Evolutionary conservation across 2,888 invertebrate genomes (phyloP), one percentile per base, ranked within the genome.

Genomic region (Labia minor): DNA sequence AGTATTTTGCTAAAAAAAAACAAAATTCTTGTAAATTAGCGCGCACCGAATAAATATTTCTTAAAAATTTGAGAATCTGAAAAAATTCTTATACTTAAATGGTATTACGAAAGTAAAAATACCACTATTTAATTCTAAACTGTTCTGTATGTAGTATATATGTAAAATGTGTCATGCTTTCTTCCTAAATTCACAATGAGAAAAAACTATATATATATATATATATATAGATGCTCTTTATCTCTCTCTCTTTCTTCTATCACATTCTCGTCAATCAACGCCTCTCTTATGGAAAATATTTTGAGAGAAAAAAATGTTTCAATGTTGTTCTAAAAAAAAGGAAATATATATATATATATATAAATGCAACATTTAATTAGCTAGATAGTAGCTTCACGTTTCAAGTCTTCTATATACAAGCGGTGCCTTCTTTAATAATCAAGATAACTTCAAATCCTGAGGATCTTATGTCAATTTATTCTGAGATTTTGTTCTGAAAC

Each of bases 361-460:
- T 10, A 49, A 49, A 49, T 8, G 49, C 14, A 49, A 14, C 14
- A 49, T n/a, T 3, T n/a, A 49, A 10, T 49, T 49, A 49, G 4
- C 16, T 49, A 49, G 49, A 49, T n/a, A n/a, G 49, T 49, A 49
- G 49, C 49, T 49, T 49, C 49, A 49, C 49, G 49, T 49, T 49
- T 49, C 49, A 49, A 49, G 49, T 49, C 49, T 49, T 49, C 49
- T 49, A 49, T 49, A 49, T 10, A 49, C 26, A 49, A 49, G 49
- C 49, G 49, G 49, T 49, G 49, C 49, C 49, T 49, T 49, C 49
- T 49, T 49, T 49, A 49, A 49, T 49, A 49, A 49, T 49, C 49
- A 49, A 49, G 49, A 49, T 3, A 49, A 49, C 49, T 49, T 49
- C 49, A 49, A 49, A 49, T n/a, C 49, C 16, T 49, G 49, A 49